phyloP scores from a whole-genome alignment of 2,888 invertebrate genomes.

The Hirtodrosophila alboralis region DNA sequence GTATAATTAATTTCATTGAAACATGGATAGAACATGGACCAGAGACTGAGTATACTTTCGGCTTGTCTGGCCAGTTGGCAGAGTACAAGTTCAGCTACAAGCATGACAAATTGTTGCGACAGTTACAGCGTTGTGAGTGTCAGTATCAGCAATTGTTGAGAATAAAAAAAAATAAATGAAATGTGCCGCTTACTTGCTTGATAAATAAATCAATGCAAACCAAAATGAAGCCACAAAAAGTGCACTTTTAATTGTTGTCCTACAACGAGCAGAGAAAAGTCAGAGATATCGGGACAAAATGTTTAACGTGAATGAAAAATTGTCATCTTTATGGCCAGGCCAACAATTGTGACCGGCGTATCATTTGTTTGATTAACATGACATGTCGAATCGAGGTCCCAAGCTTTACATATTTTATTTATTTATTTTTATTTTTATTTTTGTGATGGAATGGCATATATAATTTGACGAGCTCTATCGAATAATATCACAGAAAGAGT shows the following conservation, averaged over 20 bases:
- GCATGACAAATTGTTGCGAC: conserved; percentile 51
- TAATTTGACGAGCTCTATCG: conserved; percentile 48
- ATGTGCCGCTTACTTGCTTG: conserved; percentile 23
- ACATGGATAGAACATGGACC: conserved; percentile 22
- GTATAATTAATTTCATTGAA: conserved; percentile 68
- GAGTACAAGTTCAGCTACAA: conserved; percentile 7
- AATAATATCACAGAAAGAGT: conserved; percentile 4
- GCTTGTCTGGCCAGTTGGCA: conserved; percentile 5
- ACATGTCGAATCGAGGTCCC: conserved; percentile 16
- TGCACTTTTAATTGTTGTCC: conserved; percentile 53
- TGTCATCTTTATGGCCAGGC: conserved; percentile 49
- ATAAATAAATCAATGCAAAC: conserved; percentile 48
- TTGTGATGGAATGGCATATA: conserved; percentile 47
- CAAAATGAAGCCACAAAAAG: conserved; percentile 21
- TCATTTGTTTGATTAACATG: conserved; percentile 67
- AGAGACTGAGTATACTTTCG: neutral
- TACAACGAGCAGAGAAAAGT: neutral
- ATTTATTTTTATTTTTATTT: conserved; percentile 13
- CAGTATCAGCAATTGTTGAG: conserved; percentile 49
- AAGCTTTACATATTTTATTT: conserved; percentile 18
- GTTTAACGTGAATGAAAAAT: conserved; percentile 36
- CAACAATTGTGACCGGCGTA: conserved; percentile 16
- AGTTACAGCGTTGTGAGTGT: conserved; percentile 48
- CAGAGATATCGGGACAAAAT: conserved; percentile 6
- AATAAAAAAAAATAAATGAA: conserved; percentile 19